Conservation (phyloP, 2,797 vertebrate genomes). For the Halcyon leucocephala region DNA sequence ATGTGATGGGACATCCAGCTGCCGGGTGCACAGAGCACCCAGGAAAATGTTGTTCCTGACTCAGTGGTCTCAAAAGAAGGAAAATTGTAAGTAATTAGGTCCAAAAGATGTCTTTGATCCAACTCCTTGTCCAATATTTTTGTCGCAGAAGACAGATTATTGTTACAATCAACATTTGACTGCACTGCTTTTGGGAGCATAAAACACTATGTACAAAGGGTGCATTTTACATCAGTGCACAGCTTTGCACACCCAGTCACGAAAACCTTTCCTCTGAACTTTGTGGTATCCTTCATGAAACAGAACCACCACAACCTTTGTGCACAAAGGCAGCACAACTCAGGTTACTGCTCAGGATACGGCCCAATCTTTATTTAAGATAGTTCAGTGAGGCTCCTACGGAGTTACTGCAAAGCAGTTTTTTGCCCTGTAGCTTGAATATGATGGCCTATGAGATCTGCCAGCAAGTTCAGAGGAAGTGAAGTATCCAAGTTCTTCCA, state of each 20-base stretch:
- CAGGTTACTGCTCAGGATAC: neutral
- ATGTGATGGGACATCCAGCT: neutral
- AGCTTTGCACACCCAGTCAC: neutral
- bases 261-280: neutral
- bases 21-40: neutral
- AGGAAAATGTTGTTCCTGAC: neutral
- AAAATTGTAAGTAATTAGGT: neutral
- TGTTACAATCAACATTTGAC: neutral
- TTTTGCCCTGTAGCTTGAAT: neutral
- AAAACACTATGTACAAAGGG: neutral
- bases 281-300: neutral
- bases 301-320: neutral
- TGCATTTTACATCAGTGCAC: neutral
- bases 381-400: neutral
- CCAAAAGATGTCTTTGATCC: neutral
- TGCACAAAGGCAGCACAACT: neutral
- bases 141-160: neutral
- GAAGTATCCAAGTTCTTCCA: slow-evolving; percentile 11
- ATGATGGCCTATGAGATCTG: neutral
- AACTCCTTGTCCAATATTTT: neutral
- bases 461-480: neutral
- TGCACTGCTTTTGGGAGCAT: neutral
- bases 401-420: neutral
- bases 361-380: neutral
- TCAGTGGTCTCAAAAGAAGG: neutral